phyloP scores from a whole-genome alignment of 2,113 vertebrate species.

The Pygoscelis antarcticus region DNA sequence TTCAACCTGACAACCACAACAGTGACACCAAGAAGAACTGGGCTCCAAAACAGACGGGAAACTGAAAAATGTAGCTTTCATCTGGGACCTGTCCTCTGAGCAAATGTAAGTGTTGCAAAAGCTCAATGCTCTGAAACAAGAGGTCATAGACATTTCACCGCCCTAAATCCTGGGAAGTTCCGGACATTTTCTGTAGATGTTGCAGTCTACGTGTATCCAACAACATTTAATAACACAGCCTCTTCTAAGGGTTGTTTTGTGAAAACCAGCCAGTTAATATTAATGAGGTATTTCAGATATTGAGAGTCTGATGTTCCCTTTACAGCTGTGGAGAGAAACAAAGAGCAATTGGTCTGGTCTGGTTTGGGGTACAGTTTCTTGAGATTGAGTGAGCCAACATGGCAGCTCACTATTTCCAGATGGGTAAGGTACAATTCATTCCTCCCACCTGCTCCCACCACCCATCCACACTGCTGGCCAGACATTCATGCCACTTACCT shows the following conservation, averaged over 20 bases:
- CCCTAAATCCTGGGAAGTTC: neutral
- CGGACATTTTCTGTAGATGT: neutral
- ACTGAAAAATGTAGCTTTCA: neutral
- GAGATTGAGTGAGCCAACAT: neutral
- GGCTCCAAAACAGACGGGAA: neutral
- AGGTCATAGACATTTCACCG: neutral
- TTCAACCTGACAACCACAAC: neutral
- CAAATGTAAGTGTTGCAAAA: neutral
- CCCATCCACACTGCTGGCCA: too few species aligned
- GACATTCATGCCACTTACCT: neutral
- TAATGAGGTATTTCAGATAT: neutral
- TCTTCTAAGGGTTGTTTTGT: neutral
- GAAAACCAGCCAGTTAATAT: neutral
- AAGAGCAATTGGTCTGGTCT: neutral
- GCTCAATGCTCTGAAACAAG: neutral
- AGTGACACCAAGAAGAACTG: neutral
- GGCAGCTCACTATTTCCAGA: neutral
- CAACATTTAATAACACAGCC: neutral
- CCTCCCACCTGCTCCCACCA: neutral
- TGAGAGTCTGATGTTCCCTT: neutral
- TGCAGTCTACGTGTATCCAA: neutral
- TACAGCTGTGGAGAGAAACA: neutral
- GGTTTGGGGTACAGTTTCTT: neutral
- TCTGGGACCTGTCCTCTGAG: neutral
- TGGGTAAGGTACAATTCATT: neutral